Conservation (phyloP, 1,140 invertebrate genomes). For the Octopus bimaculoides region DNA sequence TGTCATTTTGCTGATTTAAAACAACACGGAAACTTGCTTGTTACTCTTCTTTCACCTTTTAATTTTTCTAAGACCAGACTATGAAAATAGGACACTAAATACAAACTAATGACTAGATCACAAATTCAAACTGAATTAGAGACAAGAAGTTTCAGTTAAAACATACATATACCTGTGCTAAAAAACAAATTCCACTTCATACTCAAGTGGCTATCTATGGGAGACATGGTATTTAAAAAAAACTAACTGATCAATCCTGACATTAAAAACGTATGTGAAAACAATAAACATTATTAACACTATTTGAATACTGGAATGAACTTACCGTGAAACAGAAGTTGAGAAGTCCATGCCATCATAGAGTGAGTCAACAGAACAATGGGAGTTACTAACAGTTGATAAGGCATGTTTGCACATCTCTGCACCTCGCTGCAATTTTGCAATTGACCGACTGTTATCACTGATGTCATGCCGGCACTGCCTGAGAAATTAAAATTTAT, state of each 20-base stretch:
- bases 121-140: neutral
- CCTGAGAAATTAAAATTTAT: constrained; percentile 25
- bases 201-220: neutral
- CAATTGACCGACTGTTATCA: constrained; percentile 54
- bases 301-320: constrained; percentile 1
- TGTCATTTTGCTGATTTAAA: no score
- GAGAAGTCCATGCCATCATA: constrained; percentile 54
- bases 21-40: no score
- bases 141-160: neutral
- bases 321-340: constrained; percentile 52
- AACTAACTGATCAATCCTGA: neutral
- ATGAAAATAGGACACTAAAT: no score
- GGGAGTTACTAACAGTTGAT: constrained; percentile 51
- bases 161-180: neutral
- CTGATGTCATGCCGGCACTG: constrained; percentile 40
- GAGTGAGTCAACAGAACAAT: constrained; percentile 56
- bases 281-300: no score
- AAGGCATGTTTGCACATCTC: constrained; percentile 59
- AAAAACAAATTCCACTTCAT: neutral
- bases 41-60: no score
- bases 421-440: constrained; percentile 54
- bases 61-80: no score
- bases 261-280: neutral
- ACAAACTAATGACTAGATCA: no score
- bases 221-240: neutral